Evolutionary conservation across 2,888 invertebrate genomes (phyloP), one percentile per base, ranked within the genome.

Genomic region (Nomada hirtipes): DNA sequence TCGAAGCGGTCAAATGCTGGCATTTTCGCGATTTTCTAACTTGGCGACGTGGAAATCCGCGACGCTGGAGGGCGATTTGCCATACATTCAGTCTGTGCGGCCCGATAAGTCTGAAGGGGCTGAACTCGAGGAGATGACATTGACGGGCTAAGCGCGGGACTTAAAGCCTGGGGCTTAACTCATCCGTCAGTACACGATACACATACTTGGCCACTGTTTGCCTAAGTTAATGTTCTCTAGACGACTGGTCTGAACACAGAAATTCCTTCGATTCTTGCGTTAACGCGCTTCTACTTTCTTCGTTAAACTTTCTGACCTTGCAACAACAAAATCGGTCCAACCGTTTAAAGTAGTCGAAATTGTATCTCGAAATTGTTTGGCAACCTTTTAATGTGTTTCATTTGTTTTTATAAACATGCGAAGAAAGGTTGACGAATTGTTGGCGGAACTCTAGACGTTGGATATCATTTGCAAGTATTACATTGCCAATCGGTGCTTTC

Each of bases 101-200:
- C 92, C 93, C 93, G 93, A 94, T 94, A 94, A 94, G 93, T 93
- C 93, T 92, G 91, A 92, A 93, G 92, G 92, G 93, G 91, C 91
- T 92, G 91, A 92, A 92, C 92, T 92, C 84, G 89, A 91, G 90
- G 85, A 92, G 92, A 92, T 92, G 92, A 92, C 92, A 92, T 92
- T 92, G 92, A 92, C 90, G 92, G 89, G 91, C 89, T 91, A 91
- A 92, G 90, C 92, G 88, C 89, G 86, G 90, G 92, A 91, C 92
- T 93, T 93, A 93, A 93, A 92, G 91, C 92, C 91, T 79, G 57
- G 82, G 91, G 93, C 92, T 93, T 92, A 93, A 93, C 93, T 93
- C 91, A 93, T 93, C 93, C 92, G 93, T 93, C 93, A 91, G 92
- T 93, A 91, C 86, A 89, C 90, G 91, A 92, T 92, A 92, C 90